These are phyloP conservation scores for Tamias sibiricus DNA, from an alignment of 2,113 vertebrate genomes.

Conservation along the genomic window DNA sequence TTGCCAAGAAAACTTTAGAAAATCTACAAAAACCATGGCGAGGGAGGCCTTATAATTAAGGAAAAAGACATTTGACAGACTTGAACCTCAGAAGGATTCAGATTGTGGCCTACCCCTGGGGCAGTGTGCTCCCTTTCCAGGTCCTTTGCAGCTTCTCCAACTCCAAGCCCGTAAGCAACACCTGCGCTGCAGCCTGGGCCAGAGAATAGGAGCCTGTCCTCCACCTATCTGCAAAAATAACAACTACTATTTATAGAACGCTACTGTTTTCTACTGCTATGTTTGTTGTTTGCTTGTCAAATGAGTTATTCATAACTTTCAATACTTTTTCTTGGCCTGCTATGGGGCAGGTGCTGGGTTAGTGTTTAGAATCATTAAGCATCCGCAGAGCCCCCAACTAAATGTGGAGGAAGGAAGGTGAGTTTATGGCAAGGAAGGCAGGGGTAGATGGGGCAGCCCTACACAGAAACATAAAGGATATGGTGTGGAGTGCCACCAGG, in stretches of 20 bases:
- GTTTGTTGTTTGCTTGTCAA: background rate
- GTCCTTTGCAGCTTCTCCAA: background rate
- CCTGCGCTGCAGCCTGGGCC: background rate
- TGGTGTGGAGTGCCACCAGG: no score
- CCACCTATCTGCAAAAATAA: background rate
- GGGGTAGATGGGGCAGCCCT: no score
- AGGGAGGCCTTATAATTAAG: background rate
- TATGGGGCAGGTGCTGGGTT: background rate
- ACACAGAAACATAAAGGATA: no score
- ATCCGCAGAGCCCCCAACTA: background rate
- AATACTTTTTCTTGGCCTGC: background rate
- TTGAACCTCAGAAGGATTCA: background rate
- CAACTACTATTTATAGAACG: background rate
- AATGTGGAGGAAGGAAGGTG: accelerated
- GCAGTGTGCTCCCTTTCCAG: background rate
- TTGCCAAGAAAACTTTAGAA: background rate
- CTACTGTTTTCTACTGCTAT: background rate
- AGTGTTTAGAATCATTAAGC: background rate
- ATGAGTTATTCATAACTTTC: background rate
- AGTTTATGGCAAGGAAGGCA: no score
- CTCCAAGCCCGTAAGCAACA: background rate
- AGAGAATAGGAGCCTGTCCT: background rate
- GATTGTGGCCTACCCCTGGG: background rate
- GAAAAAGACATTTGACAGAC: background rate
- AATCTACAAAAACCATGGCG: background rate